These are phyloP conservation scores for Scolopax mira DNA, from an alignment of 2,113 vertebrate species.

Conservation along the genomic window DNA sequence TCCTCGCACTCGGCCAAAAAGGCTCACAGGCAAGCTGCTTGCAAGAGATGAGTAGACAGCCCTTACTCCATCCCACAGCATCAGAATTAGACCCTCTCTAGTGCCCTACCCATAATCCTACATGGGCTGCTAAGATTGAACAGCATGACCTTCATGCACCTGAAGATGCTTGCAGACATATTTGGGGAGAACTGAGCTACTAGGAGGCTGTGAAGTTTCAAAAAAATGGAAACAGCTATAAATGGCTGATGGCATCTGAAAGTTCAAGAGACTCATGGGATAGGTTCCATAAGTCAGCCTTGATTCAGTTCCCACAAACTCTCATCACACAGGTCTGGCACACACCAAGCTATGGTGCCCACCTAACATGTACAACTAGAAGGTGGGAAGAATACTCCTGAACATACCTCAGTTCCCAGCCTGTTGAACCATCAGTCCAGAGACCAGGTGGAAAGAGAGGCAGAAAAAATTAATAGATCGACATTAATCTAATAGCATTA, in stretches of 20 bases:
- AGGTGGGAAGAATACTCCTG: not conserved
- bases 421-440: not conserved
- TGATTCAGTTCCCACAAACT: not conserved
- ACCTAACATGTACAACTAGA: accelerated
- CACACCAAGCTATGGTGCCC: not conserved
- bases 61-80: not conserved
- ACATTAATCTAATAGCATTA: accelerated
- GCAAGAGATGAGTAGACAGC: not conserved
- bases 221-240: not conserved
- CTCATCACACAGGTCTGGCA: not conserved
- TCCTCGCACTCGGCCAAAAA: not conserved
- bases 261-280: not conserved
- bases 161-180: not conserved
- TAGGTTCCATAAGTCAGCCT: not conserved
- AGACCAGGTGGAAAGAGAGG: not conserved
- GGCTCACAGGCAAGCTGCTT: not conserved
- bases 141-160: not conserved
- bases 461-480: not conserved
- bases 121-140: not conserved
- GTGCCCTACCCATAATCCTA: not conserved
- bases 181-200: not conserved
- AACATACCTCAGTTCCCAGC: not conserved
- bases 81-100: not conserved
- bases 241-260: not conserved
- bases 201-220: not conserved